A percentile compares a stretch with the other conserved stretches of the same genome.
phyloP scores from a whole-genome alignment of 1,140 invertebrate species.

The Pogonomyrmex californicus region DNA sequence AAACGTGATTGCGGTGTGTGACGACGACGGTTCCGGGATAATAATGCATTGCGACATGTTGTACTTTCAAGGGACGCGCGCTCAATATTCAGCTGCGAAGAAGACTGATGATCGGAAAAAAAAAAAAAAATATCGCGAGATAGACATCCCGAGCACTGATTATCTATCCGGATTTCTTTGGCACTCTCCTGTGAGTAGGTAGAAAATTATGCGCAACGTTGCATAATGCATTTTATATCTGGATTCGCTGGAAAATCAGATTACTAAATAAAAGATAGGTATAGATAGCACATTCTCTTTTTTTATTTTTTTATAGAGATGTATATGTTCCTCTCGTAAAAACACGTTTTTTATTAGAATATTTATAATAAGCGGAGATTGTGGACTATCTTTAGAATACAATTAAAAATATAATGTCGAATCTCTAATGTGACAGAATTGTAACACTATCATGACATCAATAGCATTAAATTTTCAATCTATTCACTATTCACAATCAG shows the following conservation, averaged over 20 bases:
- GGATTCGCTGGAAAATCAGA: not conserved
- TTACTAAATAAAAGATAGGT: not conserved
- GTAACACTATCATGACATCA: not conserved
- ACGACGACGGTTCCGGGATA: constrained; percentile 1
- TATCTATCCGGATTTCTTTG: not conserved
- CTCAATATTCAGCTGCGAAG: not conserved
- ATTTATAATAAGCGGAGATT: not conserved
- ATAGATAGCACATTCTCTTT: not conserved
- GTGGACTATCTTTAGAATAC: not conserved
- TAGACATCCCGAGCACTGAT: not conserved
- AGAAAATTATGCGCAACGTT: constrained; percentile 15
- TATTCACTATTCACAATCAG: not conserved
- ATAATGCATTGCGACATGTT: not conserved
- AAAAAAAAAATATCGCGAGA: too few relatives aligned
- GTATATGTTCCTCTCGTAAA: too few relatives aligned
- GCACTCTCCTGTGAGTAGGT: not conserved
- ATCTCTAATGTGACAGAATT: not conserved
- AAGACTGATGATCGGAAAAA: not conserved
- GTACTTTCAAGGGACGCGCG: not conserved
- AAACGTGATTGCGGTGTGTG: not conserved
- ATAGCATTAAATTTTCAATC: not conserved
- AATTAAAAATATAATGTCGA: not conserved
- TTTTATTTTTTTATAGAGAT: not conserved
- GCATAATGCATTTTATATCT: not conserved
- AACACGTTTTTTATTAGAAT: not conserved